phyloP scores from a whole-genome alignment of 2,113 vertebrate species.

The Piaya cayana region DNA sequence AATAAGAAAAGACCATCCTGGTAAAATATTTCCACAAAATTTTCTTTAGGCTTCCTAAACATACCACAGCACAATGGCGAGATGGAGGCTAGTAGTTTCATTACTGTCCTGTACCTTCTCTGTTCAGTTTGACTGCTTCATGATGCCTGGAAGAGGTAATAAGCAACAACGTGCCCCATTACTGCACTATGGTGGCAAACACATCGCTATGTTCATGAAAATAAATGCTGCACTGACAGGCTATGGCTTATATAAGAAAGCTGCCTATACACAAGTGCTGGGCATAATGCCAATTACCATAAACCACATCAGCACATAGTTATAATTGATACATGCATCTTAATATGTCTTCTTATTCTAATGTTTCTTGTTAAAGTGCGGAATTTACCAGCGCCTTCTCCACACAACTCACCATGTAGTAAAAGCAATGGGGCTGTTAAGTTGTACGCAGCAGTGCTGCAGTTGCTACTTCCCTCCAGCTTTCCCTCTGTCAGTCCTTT shows the following conservation, averaged over 20 bases:
- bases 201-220: constrained; percentile 1
- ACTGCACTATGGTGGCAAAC: not conserved
- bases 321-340: not conserved
- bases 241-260: not conserved
- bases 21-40: not conserved
- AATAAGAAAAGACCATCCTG: not conserved
- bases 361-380: not conserved
- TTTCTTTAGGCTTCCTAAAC: not conserved
- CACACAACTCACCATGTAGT: accelerated
- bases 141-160: not conserved
- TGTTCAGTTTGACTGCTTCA: not conserved
- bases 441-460: not conserved
- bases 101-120: not conserved
- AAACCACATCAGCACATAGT: not conserved
- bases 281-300: not conserved
- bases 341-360: not conserved
- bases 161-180: not conserved
- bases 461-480: not conserved
- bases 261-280: not conserved
- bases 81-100: not conserved
- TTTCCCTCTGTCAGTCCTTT: not conserved
- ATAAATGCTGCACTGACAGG: not conserved
- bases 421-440: not conserved
- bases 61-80: not conserved
- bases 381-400: not conserved